Conservation (phyloP, 2,113 vertebrate species). For the Halichoeres trimaculatus region DNA sequence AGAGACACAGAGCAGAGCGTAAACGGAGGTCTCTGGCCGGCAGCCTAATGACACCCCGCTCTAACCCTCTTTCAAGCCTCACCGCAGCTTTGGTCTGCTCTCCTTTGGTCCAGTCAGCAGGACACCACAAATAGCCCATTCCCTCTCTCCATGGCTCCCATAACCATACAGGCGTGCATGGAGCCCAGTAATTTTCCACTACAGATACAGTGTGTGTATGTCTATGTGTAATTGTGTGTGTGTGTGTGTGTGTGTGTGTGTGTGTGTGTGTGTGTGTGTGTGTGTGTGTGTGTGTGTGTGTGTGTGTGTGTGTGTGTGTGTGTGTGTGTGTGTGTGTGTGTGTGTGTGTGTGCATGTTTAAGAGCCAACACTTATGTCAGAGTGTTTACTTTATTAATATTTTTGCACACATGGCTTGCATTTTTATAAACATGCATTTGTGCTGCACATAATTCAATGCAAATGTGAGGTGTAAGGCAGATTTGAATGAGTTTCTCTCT, state of each 20-base stretch:
- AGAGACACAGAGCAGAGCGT: slow-evolving; percentile 34
- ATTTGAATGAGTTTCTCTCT: slow-evolving; percentile 5
- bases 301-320: not conserved
- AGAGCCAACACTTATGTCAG: slow-evolving; percentile 15
- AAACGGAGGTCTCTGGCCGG: slow-evolving; percentile 60
- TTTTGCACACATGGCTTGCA: slow-evolving; percentile 29
- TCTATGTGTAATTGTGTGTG: no score
- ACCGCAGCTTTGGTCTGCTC: slow-evolving; percentile 53
- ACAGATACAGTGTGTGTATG: slow-evolving; percentile 16
- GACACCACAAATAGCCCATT: slow-evolving; percentile 71
- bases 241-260: slow-evolving; percentile 29
- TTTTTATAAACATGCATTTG: slow-evolving; percentile 45
- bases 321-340: slow-evolving; percentile 26
- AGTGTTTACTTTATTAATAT: slow-evolving; percentile 31
- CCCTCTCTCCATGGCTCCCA: slow-evolving; percentile 52
- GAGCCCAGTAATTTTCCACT: slow-evolving; percentile 69
- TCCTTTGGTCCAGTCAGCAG: slow-evolving; percentile 62
- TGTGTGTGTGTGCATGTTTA: slow-evolving; percentile 7
- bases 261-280: not conserved
- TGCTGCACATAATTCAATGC: slow-evolving; percentile 11
- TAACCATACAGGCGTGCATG: slow-evolving; percentile 42
- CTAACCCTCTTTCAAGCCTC: slow-evolving; percentile 61
- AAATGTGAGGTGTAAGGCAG: slow-evolving; percentile 25
- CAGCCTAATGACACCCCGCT: slow-evolving; percentile 62
- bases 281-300: slow-evolving; percentile 31